Percentiles rank a stretch among this genome's conserved stretches.
Evolutionary conservation across 2,797 vertebrate genomes (phyloP).

Genomic region (Lepidocolaptes lacrymiger): DNA sequence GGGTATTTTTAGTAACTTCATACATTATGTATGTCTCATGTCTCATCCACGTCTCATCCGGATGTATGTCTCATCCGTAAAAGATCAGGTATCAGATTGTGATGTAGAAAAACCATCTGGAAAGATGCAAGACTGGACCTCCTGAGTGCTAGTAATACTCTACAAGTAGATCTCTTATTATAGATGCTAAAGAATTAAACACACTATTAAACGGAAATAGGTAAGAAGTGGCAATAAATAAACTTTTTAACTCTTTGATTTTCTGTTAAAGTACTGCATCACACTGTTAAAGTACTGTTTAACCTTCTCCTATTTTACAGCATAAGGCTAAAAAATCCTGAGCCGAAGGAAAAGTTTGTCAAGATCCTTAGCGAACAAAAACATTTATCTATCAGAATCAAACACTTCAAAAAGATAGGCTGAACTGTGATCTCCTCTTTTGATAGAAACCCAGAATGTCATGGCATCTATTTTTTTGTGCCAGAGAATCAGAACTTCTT

Average conservation of each 20-base stretch:
- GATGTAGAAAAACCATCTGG: background rate
- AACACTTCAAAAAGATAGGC: background rate
- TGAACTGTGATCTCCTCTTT: background rate
- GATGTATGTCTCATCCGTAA: background rate
- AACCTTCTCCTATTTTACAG: background rate
- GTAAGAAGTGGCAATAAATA: background rate
- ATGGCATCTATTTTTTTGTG: background rate
- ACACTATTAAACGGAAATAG: background rate
- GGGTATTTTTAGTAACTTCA: background rate
- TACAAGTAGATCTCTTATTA: background rate
- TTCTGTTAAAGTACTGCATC: background rate
- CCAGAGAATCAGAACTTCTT: background rate
- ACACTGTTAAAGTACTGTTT: background rate
- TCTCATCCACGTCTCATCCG: too few species aligned
- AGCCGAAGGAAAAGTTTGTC: background rate
- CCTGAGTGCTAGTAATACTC: background rate
- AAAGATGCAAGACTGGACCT: background rate
- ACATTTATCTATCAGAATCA: background rate
- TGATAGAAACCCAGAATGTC: fast-evolving
- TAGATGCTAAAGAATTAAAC: background rate
- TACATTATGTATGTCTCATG: background rate
- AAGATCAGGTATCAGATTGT: background rate
- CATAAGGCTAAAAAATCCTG: background rate
- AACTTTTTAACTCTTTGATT: background rate
- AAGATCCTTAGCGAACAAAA: background rate